Evolutionary conservation across 2,797 vertebrate genomes (phyloP).

Genomic region (Remorina albescens): DNA sequence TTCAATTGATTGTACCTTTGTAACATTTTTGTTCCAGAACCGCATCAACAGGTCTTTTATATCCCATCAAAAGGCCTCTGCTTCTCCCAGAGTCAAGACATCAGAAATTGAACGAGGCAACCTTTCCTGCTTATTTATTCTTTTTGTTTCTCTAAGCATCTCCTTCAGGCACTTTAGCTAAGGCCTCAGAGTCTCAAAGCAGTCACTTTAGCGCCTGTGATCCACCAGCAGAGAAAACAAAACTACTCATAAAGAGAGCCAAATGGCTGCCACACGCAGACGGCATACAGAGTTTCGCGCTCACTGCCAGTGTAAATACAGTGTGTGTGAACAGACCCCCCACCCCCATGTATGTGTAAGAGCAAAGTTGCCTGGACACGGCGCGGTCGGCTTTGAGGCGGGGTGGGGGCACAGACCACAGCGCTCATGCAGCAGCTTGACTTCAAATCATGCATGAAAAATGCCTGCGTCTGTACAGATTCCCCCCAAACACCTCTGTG

Average conservation of each 20-base stretch:
- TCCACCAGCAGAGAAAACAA: conserved; percentile 65
- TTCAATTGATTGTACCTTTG: conserved; percentile 45
- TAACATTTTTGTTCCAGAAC: conserved; percentile 10
- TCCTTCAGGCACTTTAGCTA: conserved; percentile 57
- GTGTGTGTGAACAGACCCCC: conserved; percentile 24
- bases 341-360: conserved; percentile 2
- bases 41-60: conserved; percentile 47
- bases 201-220: conserved; percentile 55
- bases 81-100: conserved; percentile 36
- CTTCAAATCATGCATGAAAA: conserved; percentile 72
- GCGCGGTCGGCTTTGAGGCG: conserved; percentile 53
- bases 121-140: conserved; percentile 42
- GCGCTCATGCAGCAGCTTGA: conserved; percentile 58
- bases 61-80: conserved; percentile 45
- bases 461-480: conserved; percentile 55
- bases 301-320: conserved; percentile 35
- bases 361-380: conserved; percentile 46
- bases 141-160: conserved; percentile 58
- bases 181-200: conserved; percentile 58
- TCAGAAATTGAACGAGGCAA: conserved; percentile 41
- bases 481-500: conserved; percentile 46
- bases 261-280: conserved; percentile 52
- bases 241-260: conserved; percentile 56
- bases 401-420: conserved; percentile 23
- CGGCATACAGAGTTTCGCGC: conserved; percentile 38